Conservation (phyloP, 2,113 vertebrate species). For the Micromys minutus region DNA sequence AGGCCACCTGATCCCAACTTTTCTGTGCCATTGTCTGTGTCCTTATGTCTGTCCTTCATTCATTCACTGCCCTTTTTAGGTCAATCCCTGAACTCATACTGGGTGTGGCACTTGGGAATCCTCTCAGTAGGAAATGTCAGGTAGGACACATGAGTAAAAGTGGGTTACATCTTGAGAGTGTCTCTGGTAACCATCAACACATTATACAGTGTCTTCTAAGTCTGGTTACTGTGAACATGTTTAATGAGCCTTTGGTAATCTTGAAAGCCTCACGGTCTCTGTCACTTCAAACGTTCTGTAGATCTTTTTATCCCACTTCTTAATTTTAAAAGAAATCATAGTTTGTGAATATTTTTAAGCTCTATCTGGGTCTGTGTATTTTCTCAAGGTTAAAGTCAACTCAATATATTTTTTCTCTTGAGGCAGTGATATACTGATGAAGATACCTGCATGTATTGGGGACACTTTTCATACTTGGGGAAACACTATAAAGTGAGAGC, state of each 20-base stretch:
- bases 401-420: conserved; percentile 17
- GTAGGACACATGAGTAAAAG: neutral
- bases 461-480: neutral
- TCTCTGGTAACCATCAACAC: neutral
- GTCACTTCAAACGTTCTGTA: neutral
- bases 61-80: neutral
- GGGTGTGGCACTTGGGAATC: neutral
- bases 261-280: neutral
- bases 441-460: neutral
- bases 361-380: neutral
- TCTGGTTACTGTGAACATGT: neutral
- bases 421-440: neutral
- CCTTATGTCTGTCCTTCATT: neutral
- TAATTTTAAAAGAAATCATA: neutral
- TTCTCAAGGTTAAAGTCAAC: neutral
- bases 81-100: neutral
- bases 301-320: neutral
- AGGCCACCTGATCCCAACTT: no score
- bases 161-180: neutral
- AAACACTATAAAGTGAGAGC: neutral
- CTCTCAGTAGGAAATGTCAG: neutral
- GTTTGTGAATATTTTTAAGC: conserved; percentile 34
- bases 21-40: neutral
- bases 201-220: neutral
- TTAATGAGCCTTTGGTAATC: neutral